Conservation (phyloP, 2,888 invertebrate species). For the Prosapia bicincta region DNA sequence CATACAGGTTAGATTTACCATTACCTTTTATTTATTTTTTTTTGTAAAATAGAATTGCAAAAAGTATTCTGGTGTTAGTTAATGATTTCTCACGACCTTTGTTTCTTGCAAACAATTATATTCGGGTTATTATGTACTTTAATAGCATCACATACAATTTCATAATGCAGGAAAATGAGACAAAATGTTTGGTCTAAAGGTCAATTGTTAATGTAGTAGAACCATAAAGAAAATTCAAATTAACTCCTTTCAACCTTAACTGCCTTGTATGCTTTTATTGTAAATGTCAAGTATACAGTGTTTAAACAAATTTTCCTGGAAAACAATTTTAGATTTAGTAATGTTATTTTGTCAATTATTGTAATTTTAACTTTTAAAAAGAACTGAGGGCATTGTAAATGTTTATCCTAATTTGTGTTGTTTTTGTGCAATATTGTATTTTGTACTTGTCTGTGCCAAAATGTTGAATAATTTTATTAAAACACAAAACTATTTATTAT, state of each 20-base stretch:
- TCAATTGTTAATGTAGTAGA: not conserved
- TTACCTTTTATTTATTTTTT: too few species aligned
- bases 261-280: conserved; percentile 27
- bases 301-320: conserved; percentile 2
- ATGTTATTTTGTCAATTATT: conserved; percentile 6
- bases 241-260: too few species aligned
- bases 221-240: too few species aligned
- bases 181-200: not conserved
- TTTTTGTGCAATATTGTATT: conserved; percentile 23
- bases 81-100: too few species aligned
- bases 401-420: conserved; percentile 7
- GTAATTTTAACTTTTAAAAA: not conserved
- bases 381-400: conserved; percentile 15
- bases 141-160: too few species aligned
- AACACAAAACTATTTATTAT: not conserved
- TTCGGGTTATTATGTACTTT: too few species aligned
- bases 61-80: too few species aligned
- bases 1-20: too few species aligned
- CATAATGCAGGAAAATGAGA: not conserved
- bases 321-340: not conserved
- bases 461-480: conserved; percentile 10
- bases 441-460: conserved; percentile 23
- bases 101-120: too few species aligned
- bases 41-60: too few species aligned
- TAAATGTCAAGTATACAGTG: conserved; percentile 20